phyloP scores from a whole-genome alignment of 2,888 invertebrate species.

The Smittia sp. region DNA sequence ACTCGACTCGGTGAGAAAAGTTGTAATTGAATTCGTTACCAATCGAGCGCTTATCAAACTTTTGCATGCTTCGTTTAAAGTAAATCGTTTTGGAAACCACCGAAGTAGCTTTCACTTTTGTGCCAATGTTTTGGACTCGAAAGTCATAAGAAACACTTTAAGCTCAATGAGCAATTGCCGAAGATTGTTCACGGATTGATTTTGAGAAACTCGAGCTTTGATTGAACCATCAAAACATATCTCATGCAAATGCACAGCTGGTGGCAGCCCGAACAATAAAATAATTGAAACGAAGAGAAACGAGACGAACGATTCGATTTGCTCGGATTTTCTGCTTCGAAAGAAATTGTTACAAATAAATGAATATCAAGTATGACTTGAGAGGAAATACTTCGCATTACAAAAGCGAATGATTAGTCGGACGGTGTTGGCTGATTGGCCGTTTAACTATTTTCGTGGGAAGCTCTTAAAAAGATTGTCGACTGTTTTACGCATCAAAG shows the following conservation, averaged over 20 bases:
- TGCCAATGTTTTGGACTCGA: too few species aligned
- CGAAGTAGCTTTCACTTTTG: too few species aligned
- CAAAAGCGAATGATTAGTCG: neutral
- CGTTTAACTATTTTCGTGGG: neutral
- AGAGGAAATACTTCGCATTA: constrained; percentile 5
- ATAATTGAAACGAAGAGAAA: neutral
- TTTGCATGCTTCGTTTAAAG: too few species aligned
- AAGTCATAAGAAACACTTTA: too few species aligned
- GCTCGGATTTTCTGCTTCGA: neutral
- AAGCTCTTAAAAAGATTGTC: neutral
- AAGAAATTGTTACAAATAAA: neutral
- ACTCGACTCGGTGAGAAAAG: too few species aligned
- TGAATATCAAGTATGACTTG: neutral
- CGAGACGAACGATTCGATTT: neutral
- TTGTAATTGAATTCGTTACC: too few species aligned
- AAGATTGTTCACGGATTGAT: too few species aligned
- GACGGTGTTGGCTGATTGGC: neutral
- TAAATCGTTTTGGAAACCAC: too few species aligned
- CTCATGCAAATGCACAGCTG: constrained; percentile 33
- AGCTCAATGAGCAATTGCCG: too few species aligned
- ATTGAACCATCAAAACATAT: constrained; percentile 39
- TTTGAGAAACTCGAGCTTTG: neutral
- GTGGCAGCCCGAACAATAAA: neutral
- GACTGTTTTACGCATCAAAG: neutral
- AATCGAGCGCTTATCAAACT: too few species aligned